Evolutionary conservation across 1,140 invertebrate species (phyloP).

Genomic region (Helicorthomorpha holstii): DNA sequence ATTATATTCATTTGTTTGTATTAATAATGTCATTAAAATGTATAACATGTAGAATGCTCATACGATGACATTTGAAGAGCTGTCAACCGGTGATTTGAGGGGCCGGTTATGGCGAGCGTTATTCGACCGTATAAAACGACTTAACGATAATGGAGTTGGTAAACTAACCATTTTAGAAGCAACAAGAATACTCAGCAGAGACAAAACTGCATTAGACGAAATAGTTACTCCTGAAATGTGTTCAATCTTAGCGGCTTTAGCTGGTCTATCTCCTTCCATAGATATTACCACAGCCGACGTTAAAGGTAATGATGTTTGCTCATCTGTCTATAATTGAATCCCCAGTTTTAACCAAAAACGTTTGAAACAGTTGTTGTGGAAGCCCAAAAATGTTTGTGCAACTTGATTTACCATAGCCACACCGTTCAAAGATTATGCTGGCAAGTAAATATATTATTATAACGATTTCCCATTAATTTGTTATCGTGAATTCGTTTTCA

Average conservation of each 20-base stretch:
- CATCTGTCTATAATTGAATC: constrained; percentile 12
- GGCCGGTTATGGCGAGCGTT: constrained; percentile 12
- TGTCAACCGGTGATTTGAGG: constrained; percentile 2
- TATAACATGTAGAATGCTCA: too few species aligned
- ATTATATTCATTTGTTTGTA: too few species aligned
- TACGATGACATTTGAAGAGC: too few species aligned
- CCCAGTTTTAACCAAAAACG: constrained; percentile 28
- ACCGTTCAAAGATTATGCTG: constrained; percentile 45
- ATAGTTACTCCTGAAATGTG: constrained; percentile 48
- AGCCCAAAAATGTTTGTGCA: constrained; percentile 73
- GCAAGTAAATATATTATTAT: constrained; percentile 15
- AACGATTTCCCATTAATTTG: background rate
- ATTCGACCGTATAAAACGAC: constrained; percentile 8
- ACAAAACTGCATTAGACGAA: constrained; percentile 50
- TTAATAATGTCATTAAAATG: too few species aligned
- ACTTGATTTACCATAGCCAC: constrained; percentile 65
- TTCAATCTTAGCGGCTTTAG: constrained; percentile 40
- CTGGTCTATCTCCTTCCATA: constrained; percentile 31
- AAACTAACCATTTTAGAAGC: constrained; percentile 13
- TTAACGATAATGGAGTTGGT: constrained; percentile 6
- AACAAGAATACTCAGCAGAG: constrained; percentile 31
- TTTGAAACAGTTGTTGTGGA: constrained; percentile 54
- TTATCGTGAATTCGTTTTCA: constrained; percentile 10
- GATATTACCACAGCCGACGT: constrained; percentile 16
- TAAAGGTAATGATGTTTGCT: constrained; percentile 12